Evolutionary conservation across 2,888 invertebrate genomes (phyloP).

Genomic region (Papilio demoleus): DNA sequence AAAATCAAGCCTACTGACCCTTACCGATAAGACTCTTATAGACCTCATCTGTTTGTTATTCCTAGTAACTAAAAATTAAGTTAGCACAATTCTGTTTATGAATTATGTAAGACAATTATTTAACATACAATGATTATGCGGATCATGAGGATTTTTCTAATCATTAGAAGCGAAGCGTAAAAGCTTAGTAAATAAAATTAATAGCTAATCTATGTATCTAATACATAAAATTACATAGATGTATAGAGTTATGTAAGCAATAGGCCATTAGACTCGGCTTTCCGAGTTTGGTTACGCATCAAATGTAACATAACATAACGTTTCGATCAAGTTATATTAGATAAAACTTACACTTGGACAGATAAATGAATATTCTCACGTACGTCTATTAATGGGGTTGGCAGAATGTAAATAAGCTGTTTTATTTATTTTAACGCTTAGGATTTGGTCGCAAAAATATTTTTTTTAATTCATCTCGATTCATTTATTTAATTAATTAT

Average conservation of each 20-base stretch:
- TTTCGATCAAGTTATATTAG: constrained; percentile 17
- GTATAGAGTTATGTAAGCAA: constrained; percentile 8
- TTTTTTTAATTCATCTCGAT: too few species aligned
- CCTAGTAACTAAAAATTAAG: too few species aligned
- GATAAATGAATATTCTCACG: not conserved
- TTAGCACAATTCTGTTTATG: too few species aligned
- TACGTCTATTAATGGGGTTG: not conserved
- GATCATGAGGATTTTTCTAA: too few species aligned
- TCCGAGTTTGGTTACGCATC: constrained; percentile 28
- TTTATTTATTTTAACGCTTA: too few species aligned
- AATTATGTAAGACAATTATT: too few species aligned
- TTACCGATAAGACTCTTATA: too few species aligned
- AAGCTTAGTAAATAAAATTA: not conserved
- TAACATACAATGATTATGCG: too few species aligned
- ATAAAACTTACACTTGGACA: not conserved
- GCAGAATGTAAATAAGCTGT: not conserved
- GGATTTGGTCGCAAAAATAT: too few species aligned
- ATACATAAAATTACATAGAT: constrained; percentile 17
- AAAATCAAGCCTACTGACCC: too few species aligned
- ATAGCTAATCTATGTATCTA: constrained; percentile 9
- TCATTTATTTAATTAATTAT: too few species aligned
- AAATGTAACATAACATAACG: constrained; percentile 18
- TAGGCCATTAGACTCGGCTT: constrained; percentile 22
- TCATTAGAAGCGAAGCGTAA: not conserved
- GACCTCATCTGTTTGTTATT: too few species aligned